These are phyloP conservation scores for Probosciger aterrimus DNA, from an alignment of 2,113 vertebrate genomes.

Conservation along the genomic window DNA sequence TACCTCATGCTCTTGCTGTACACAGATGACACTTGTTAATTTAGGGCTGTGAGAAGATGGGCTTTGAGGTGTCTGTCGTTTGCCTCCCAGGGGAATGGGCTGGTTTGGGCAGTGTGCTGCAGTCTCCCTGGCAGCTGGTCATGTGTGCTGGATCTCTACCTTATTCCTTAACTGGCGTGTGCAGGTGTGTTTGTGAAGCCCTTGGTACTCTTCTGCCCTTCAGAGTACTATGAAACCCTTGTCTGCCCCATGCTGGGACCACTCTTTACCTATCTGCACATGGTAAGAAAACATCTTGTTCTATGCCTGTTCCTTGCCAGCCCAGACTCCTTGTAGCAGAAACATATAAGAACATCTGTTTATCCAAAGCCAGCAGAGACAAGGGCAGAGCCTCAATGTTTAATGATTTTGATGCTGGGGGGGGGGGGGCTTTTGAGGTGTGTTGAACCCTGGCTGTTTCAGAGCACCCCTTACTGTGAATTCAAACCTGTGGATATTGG, in stretches of 20 bases:
- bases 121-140: not conserved
- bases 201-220: constrained; percentile 87
- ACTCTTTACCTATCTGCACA: constrained; percentile 88
- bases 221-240: constrained; percentile 85
- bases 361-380: not conserved
- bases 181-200: constrained; percentile 91
- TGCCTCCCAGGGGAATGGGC: not conserved
- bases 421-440: not conserved
- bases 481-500: not conserved
- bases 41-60: not conserved
- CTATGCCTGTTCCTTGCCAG: not conserved
- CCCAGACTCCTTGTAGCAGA: not conserved
- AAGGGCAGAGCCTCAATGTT: not conserved
- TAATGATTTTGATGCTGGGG: not conserved
- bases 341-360: rapidly evolving
- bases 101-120: not conserved
- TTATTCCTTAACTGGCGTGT: constrained; percentile 79
- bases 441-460: not conserved
- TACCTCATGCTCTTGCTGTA: not conserved
- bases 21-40: not conserved
- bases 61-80: not conserved
- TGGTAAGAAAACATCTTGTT: constrained; percentile 76
- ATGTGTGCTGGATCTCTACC: constrained; percentile 41
- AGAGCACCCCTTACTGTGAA: not conserved
- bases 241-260: constrained; percentile 90